phyloP scores from a whole-genome alignment of 2,113 vertebrate genomes.

The Athene noctua region DNA sequence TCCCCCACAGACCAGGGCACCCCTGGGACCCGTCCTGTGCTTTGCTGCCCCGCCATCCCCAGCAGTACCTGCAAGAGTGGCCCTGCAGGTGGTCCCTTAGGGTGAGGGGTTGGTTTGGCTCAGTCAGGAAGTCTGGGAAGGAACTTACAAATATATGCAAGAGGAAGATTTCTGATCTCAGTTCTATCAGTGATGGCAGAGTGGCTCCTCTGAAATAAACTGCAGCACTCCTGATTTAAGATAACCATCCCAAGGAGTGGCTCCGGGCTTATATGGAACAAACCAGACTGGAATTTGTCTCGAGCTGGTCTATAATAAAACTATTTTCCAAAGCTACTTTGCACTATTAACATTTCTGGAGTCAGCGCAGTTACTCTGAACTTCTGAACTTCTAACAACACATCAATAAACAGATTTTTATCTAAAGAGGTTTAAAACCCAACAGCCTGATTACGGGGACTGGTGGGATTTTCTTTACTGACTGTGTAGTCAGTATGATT shows the following conservation, averaged over 20 bases:
- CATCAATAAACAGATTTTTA: background rate
- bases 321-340: background rate
- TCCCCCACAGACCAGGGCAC: background rate
- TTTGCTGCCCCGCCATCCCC: background rate
- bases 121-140: background rate
- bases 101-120: background rate
- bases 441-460: background rate
- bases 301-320: background rate
- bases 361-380: background rate
- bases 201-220: background rate
- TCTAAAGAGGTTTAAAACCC: slow-evolving; percentile 6
- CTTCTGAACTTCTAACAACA: background rate
- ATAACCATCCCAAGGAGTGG: background rate
- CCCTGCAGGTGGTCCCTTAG: background rate
- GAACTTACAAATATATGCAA: background rate
- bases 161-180: background rate
- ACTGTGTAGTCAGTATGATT: slow-evolving; percentile 10
- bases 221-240: background rate
- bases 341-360: background rate
- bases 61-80: background rate
- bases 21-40: background rate
- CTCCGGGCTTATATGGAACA: background rate
- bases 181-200: background rate
- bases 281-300: background rate
- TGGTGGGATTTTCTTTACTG: background rate